Base-by-base conservation (phyloP, 92 coral and sea anemone genomes). In the Paramuricea clavata region DNA sequence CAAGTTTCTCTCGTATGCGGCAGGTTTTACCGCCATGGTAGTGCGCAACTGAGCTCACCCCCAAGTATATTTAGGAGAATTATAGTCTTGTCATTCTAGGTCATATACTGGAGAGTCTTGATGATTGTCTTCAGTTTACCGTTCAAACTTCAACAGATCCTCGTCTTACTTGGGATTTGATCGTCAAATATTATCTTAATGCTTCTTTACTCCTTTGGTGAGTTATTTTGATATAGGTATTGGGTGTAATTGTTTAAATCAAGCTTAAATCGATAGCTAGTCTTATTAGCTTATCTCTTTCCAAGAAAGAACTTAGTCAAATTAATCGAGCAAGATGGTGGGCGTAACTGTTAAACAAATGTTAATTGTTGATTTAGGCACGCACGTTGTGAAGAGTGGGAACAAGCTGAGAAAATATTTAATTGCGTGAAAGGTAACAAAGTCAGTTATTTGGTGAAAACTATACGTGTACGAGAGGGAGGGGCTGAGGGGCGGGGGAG, bases 131-230 rank as follows among this genome's bases (percentile, higher is more conserved):
- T 11, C 93, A 93, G 67, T 97, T 94, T 78, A 89, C 94, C 15
- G 70, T 85, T 15, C 83, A 90, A 77, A 93, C 94, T 36, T 75
- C 97, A 21, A 83, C 90, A 0, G 97, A 97, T 69, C 94, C 98
- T 13, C 91, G 95, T 12, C 95, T 89, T 49, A 83, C 95, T 36
- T 91, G 89, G 62, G 99, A 97, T 43, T 32, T 91, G 13, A 83
- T 91, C 28, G 91, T 98, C 21, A 93, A 88, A 89, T 94, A 92
- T 83, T 94, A 94, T 64, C 93, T 94, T 16, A 93, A 91, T 35
- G 93, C 97, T 0, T 97, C 95, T 36, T 69, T 97, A 19, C 97
- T 95, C 1, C 88, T 94, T 47, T 97, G 99, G 99, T 97, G 84
- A 31, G 93, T 84, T 12, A 12, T 34, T 21, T 60, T 13, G 9